Conservation (phyloP, 2,888 invertebrate genomes). For the Protodeltote pygarga region DNA sequence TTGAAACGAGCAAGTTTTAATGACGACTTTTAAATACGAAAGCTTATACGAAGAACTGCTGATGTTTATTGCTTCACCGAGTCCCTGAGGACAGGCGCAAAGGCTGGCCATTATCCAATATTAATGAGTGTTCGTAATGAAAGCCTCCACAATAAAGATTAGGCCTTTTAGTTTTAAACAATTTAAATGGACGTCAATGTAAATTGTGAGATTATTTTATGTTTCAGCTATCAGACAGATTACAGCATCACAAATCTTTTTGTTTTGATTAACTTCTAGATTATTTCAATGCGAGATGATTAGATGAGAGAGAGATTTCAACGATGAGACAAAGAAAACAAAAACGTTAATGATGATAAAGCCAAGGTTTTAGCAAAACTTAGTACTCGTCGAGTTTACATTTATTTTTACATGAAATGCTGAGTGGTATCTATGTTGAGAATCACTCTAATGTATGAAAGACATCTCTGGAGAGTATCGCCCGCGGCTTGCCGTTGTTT, state of each 20-base stretch:
- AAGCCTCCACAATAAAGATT: conserved; percentile 24
- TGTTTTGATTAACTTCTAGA: background rate
- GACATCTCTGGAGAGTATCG: background rate
- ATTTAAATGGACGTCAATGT: conserved; percentile 22
- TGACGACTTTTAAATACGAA: conserved; percentile 13
- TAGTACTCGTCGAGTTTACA: background rate
- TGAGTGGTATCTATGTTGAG: background rate
- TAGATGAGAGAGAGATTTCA: background rate
- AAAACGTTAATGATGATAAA: background rate
- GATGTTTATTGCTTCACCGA: conserved; percentile 1
- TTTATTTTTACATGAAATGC: background rate
- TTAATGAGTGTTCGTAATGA: conserved; percentile 34
- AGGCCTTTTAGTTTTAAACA: conserved; percentile 7
- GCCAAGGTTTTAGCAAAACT: background rate
- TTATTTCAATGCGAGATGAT: background rate
- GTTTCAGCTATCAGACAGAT: background rate
- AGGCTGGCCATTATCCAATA: conserved; percentile 14
- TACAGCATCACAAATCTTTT: conserved; percentile 1
- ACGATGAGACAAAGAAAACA: no score
- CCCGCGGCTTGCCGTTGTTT: background rate
- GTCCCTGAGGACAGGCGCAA: conserved; percentile 1
- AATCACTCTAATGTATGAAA: background rate
- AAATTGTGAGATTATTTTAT: conserved; percentile 8
- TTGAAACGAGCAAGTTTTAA: conserved; percentile 22
- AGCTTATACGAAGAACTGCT: conserved; percentile 4